Evolutionary conservation across 2,888 invertebrate genomes (phyloP).

Genomic region (Cephus pygmeus): DNA sequence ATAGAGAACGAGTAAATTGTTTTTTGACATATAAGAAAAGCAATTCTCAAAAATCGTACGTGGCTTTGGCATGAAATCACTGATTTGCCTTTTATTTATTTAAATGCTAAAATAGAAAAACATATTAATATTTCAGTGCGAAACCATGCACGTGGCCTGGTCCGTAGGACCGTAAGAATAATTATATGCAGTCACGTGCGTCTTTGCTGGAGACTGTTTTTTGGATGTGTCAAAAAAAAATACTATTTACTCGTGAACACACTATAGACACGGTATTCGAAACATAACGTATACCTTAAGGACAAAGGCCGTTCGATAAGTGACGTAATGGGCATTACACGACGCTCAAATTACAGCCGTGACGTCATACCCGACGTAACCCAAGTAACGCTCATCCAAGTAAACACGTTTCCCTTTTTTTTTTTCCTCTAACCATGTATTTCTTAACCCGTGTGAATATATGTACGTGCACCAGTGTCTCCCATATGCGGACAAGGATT

Average conservation of each 20-base stretch:
- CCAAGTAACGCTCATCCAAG: constrained; percentile 1
- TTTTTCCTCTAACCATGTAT: neutral
- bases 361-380: constrained; percentile 7
- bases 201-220: neutral
- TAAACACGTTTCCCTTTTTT: neutral
- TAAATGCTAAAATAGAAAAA: neutral
- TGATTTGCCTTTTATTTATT: neutral
- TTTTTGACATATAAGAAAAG: no score
- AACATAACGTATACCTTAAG: neutral
- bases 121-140: neutral
- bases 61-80: no score
- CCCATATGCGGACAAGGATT: neutral
- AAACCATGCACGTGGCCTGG: neutral
- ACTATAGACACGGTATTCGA: neutral
- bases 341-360: neutral
- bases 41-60: no score
- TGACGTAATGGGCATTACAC: constrained; percentile 9
- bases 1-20: no score
- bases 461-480: neutral
- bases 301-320: constrained; percentile 11
- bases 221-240: neutral
- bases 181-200: no score
- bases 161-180: no score
- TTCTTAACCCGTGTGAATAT: neutral
- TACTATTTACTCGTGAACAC: neutral